A percentile compares a stretch with the other conserved stretches of the same genome.
Evolutionary conservation across 2,888 invertebrate species (phyloP).

Genomic region (Drosophila bunnanda): DNA sequence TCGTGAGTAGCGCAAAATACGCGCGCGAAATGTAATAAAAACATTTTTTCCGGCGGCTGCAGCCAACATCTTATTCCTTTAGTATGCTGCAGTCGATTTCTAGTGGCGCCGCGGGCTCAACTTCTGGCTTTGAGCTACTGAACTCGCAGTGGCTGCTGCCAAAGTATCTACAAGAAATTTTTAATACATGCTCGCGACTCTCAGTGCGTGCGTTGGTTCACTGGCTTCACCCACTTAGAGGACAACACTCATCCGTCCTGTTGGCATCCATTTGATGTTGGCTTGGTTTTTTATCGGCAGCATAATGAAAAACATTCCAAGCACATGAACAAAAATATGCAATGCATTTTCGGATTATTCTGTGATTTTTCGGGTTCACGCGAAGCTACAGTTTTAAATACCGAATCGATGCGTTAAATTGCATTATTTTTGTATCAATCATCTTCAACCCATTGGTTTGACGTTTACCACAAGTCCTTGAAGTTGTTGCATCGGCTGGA

Average conservation of each 20-base stretch:
- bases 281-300: conserved; percentile 46
- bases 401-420: background rate
- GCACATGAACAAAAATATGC: conserved; percentile 57
- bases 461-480: background rate
- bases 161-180: conserved; percentile 80
- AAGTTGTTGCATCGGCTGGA: conserved; percentile 8
- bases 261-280: conserved; percentile 61
- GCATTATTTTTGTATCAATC: background rate
- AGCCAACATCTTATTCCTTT: conserved; percentile 66
- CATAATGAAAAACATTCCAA: conserved; percentile 71
- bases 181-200: conserved; percentile 76
- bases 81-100: conserved; percentile 65
- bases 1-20: conserved; percentile 78
- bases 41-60: conserved; percentile 77
- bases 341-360: conserved; percentile 55
- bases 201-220: conserved; percentile 30
- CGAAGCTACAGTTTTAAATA: conserved; percentile 3
- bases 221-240: conserved; percentile 31
- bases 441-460: background rate
- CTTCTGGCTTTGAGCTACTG: conserved; percentile 61
- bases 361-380: conserved; percentile 21
- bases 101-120: conserved; percentile 52
- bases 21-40: conserved; percentile 84
- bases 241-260: conserved; percentile 41
- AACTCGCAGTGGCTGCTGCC: conserved; percentile 32